Conservation (phyloP, 2,888 invertebrate genomes). For the Tetramorium bicarinatum region DNA sequence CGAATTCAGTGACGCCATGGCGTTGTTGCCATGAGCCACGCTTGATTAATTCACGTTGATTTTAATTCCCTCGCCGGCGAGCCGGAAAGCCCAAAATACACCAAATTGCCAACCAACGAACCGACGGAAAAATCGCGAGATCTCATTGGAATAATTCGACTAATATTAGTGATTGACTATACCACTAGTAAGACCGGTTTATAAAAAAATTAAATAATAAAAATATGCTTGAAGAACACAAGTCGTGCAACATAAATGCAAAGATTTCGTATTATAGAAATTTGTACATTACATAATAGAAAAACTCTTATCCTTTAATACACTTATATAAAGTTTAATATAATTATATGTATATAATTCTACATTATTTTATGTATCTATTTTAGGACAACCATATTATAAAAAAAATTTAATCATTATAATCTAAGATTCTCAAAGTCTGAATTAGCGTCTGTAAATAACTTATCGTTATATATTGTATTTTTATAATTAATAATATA, state of each 20-base stretch:
- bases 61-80: constrained; percentile 31
- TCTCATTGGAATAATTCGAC: background rate
- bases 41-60: constrained; percentile 44
- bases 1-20: background rate
- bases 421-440: too few relatives aligned
- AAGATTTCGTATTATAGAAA: background rate
- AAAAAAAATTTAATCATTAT: too few relatives aligned
- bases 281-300: background rate
- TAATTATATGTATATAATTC: background rate
- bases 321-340: background rate
- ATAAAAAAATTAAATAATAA: background rate
- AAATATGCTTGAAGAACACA: background rate
- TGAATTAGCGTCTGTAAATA: constrained; percentile 4
- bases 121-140: background rate
- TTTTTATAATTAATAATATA: constrained; percentile 1
- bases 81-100: constrained; percentile 8
- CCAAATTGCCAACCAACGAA: background rate
- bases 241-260: background rate
- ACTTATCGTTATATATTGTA: background rate
- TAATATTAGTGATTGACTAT: background rate
- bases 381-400: background rate
- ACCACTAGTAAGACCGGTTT: background rate
- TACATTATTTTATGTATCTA: background rate
- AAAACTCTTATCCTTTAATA: background rate
- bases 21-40: constrained; percentile 14